A percentile compares a stretch with the other conserved stretches of the same genome.
Conservation (phyloP, 2,888 invertebrate species). For the Eudasyphora cyanicolor region DNA sequence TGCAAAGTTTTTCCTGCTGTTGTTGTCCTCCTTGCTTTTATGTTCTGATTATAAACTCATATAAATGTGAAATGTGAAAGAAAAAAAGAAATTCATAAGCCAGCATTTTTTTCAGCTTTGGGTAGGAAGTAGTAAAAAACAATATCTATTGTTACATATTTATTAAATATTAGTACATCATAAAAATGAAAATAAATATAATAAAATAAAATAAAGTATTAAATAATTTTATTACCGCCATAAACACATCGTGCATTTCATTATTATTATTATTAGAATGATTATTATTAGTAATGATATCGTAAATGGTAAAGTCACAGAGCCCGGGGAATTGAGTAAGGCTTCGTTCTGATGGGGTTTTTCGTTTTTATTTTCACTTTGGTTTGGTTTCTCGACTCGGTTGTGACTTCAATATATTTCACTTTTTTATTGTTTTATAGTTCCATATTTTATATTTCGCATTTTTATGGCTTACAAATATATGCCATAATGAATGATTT, state of each 20-base stretch:
- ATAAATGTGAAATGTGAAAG: not conserved
- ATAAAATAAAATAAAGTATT: constrained; percentile 57
- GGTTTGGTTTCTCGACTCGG: not conserved
- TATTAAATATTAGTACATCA: constrained; percentile 59
- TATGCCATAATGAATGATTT: not conserved
- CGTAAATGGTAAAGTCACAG: not conserved
- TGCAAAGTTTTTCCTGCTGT: not conserved
- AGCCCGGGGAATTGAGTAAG: not conserved
- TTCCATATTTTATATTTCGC: constrained; percentile 3
- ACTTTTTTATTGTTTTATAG: constrained; percentile 23
- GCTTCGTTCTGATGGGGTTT: not conserved
- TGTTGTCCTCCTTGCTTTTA: not conserved
- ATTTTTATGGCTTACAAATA: constrained; percentile 17
- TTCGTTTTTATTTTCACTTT: too few relatives aligned
- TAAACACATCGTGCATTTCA: constrained; percentile 65
- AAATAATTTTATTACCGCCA: constrained; percentile 63
- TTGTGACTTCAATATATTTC: not conserved
- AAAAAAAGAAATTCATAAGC: not conserved
- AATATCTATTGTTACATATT: constrained; percentile 49
- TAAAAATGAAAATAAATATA: constrained; percentile 51
- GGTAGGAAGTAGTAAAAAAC: not conserved
- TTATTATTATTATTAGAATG: constrained; percentile 26
- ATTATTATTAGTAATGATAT: constrained; percentile 8
- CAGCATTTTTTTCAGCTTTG: constrained; percentile 12
- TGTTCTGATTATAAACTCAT: constrained; percentile 24